Evolutionary conservation across 1,140 invertebrate genomes (phyloP).

Genomic region (Drosophila ficusphila): DNA sequence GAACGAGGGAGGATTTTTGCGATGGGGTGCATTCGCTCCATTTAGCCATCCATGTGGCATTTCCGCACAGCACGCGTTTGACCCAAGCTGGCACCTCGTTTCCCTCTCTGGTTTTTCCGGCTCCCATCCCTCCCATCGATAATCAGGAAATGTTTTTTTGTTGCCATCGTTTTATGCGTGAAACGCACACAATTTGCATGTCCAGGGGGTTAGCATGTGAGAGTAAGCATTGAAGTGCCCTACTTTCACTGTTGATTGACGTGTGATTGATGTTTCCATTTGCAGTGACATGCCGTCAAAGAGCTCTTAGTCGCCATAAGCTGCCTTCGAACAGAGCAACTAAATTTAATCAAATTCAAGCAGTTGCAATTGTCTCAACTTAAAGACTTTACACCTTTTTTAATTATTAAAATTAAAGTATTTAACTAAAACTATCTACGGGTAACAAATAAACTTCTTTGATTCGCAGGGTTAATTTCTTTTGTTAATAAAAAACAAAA

Average conservation of each 20-base stretch:
- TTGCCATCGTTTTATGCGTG: constrained; percentile 58
- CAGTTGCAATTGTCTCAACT: too few relatives aligned
- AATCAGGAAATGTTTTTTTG: constrained; percentile 35
- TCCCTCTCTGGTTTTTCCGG: constrained; percentile 2
- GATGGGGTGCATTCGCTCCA: constrained; percentile 26
- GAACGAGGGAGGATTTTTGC: background rate
- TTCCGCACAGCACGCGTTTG: constrained; percentile 59
- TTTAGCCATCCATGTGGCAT: constrained; percentile 42
- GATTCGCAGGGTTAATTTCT: too few relatives aligned
- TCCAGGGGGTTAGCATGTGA: constrained; percentile 63
- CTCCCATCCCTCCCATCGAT: constrained; percentile 2
- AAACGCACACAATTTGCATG: constrained; percentile 77
- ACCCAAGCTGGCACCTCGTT: constrained; percentile 47
- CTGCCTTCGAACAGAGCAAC: background rate
- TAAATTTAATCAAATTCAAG: background rate
- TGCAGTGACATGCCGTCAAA: constrained; percentile 55
- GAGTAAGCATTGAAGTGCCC: constrained; percentile 62
- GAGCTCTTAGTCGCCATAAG: constrained; percentile 12
- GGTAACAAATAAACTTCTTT: too few relatives aligned
- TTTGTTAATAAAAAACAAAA: too few relatives aligned
- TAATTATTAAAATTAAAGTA: too few relatives aligned
- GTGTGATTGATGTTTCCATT: constrained; percentile 80
- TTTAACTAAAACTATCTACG: too few relatives aligned
- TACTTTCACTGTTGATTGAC: constrained; percentile 75
- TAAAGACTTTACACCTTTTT: too few relatives aligned